Base-by-base conservation (phyloP, 2,888 invertebrate species). In the Alcis repandata region DNA sequence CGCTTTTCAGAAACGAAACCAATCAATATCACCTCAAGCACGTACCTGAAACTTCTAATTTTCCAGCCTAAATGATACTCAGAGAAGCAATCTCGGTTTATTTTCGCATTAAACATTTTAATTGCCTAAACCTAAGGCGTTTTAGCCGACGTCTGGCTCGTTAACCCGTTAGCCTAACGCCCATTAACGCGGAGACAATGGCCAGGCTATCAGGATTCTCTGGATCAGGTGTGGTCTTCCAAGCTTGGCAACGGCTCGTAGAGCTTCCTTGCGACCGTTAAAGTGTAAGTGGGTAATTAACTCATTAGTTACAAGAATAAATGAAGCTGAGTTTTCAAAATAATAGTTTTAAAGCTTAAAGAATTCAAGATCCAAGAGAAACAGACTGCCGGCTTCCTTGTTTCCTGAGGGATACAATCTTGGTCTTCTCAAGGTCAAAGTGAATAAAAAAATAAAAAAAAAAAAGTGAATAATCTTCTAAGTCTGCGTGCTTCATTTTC, bases 101-200 rank as follows among this genome's bases (percentile, higher is more conserved):
- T n/a, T 22, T 41, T 33, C 33, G 1, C 59, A 59, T 54, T 59
- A 53, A 63, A 58, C 52, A 59, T 49, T 59, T 49, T 56, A 59
- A 59, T 59, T 59, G 63, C n/a, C 33, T 2, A 41, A 41, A 49
- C 33, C 61, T 40, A 33, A 6, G 61, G 33, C 40, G 46, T 17
- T 51, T 51, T 20, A 8, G 36, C 51, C 36, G 38, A 51, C 51
- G 36, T 19, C 51, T 3, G 20, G 51, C 40, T 56, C 46, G 65
- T 65, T 65, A 60, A 45, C 56, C 52, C 40, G 43, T 45, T 60
- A 56, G 40, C 59, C 51, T 51, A 49, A 13, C 45, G 32, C 15
- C 27, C 32, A 38, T 41, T 43, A 53, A 11, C 33, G n/a, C 32
- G 11, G 40, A 60, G 51, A 60, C 59, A 65, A 65, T 60, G 32